These are phyloP conservation scores for Pocillopora damicornis DNA, from an alignment of 64 coral and sea anemone species.

Conservation along the genomic window DNA sequence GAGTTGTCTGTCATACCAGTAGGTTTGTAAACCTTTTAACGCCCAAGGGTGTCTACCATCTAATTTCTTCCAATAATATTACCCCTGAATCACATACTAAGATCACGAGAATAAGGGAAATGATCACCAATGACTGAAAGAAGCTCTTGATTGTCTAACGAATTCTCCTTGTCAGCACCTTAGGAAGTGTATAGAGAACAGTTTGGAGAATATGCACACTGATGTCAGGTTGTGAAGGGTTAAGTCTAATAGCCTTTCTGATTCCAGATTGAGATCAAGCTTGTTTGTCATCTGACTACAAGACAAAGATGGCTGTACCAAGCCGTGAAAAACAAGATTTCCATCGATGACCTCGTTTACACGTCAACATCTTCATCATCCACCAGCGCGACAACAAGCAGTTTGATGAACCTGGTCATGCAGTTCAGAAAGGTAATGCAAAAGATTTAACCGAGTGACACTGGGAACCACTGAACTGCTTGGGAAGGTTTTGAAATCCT, in stretches of 20 bases:
- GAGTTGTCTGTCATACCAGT: too few species aligned
- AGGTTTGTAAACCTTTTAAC: too few species aligned
- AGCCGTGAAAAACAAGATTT: conserved; percentile 93
- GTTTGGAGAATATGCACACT: too few species aligned
- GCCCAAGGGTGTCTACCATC: too few species aligned
- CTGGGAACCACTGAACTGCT: background rate
- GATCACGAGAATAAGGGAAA: too few species aligned
- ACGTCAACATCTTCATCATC: conserved; percentile 84
- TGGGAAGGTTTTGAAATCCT: too few species aligned
- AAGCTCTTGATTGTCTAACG: too few species aligned
- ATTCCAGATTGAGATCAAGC: conserved; percentile 92
- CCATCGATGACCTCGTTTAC: conserved; percentile 96
- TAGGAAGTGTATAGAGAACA: too few species aligned
- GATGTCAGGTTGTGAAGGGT: background rate
- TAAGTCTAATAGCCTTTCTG: background rate
- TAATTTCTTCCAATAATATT: too few species aligned
- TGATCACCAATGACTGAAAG: too few species aligned
- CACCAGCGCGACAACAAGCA: conserved; percentile 79
- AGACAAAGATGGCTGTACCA: conserved; percentile 93
- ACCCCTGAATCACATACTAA: too few species aligned
- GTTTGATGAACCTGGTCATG: conserved; percentile 98
- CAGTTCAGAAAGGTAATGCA: conserved; percentile 90
- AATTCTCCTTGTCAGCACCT: too few species aligned
- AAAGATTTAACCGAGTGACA: background rate
- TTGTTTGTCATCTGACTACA: conserved; percentile 88